Conservation (phyloP, 1,140 invertebrate species). For the Hyles euphorbiae region DNA sequence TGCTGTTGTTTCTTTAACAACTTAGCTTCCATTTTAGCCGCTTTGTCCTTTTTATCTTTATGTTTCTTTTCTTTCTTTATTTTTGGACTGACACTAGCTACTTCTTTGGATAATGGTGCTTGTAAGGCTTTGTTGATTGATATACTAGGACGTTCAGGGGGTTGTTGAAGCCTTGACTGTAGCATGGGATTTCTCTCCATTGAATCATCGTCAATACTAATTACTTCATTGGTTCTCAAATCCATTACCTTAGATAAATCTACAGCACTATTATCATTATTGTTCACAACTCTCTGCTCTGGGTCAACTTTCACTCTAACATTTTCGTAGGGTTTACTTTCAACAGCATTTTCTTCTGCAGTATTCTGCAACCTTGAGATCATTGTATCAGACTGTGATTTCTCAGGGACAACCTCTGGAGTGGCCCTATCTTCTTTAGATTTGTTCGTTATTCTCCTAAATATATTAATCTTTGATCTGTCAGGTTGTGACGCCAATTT, state of each 20-base stretch:
- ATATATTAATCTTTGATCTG: conserved; percentile 89
- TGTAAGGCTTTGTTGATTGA: conserved; percentile 62
- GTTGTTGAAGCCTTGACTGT: conserved; percentile 24
- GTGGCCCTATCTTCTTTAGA: conserved; percentile 79
- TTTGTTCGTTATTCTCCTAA: conserved; percentile 88
- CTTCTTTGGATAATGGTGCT: conserved; percentile 59
- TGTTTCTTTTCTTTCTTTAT: conserved; percentile 80
- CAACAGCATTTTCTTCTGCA: conserved; percentile 41
- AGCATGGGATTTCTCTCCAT: conserved; percentile 48
- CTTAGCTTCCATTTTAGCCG: conserved; percentile 66
- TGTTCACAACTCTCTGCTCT: conserved; percentile 46
- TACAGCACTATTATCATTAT: conserved; percentile 68
- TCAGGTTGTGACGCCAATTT: conserved; percentile 87
- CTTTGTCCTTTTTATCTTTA: conserved; percentile 80
- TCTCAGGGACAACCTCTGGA: conserved; percentile 71
- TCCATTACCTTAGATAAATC: conserved; percentile 69
- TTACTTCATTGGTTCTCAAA: conserved; percentile 66
- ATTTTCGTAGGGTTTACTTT: conserved; percentile 37
- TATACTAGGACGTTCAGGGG: conserved; percentile 44
- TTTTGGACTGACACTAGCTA: conserved; percentile 66
- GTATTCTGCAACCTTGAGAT: conserved; percentile 67
- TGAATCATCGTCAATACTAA: conserved; percentile 68
- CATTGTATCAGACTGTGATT: conserved; percentile 69
- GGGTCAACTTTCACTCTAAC: conserved; percentile 51
- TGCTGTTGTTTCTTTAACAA: conserved; percentile 68